Evolutionary conservation across 1,140 invertebrate species (phyloP).

Genomic region (Aphis gossypii): DNA sequence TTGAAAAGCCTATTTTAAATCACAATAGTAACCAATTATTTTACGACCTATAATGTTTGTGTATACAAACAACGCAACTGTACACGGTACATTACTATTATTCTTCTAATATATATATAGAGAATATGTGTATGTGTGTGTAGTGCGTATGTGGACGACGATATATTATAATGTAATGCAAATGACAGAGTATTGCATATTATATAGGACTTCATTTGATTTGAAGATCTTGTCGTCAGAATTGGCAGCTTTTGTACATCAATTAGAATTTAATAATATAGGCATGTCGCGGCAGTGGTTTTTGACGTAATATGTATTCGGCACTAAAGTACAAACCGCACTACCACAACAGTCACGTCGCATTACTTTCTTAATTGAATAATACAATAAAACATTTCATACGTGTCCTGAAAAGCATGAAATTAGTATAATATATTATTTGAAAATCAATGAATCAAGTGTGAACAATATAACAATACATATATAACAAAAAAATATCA

Average conservation of each 20-base stretch:
- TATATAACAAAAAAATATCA: no score
- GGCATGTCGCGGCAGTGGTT: neutral
- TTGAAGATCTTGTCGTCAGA: neutral
- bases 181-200: neutral
- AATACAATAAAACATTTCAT: neutral
- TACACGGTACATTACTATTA: neutral
- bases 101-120: neutral
- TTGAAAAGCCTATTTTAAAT: neutral
- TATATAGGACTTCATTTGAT: neutral
- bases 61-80: neutral
- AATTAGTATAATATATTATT: neutral
- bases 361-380: constrained; percentile 10
- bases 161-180: neutral
- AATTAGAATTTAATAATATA: neutral
- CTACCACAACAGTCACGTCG: neutral
- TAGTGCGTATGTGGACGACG: neutral
- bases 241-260: constrained; percentile 9
- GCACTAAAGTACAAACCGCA: neutral
- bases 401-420: neutral
- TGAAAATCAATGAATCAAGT: neutral
- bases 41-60: neutral
- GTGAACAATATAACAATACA: neutral
- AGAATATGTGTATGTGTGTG: neutral
- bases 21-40: constrained; percentile 42
- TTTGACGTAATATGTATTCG: neutral